These are phyloP conservation scores for Tricholaema leucomelas DNA, from an alignment of 2,113 vertebrate species.

Conservation along the genomic window DNA sequence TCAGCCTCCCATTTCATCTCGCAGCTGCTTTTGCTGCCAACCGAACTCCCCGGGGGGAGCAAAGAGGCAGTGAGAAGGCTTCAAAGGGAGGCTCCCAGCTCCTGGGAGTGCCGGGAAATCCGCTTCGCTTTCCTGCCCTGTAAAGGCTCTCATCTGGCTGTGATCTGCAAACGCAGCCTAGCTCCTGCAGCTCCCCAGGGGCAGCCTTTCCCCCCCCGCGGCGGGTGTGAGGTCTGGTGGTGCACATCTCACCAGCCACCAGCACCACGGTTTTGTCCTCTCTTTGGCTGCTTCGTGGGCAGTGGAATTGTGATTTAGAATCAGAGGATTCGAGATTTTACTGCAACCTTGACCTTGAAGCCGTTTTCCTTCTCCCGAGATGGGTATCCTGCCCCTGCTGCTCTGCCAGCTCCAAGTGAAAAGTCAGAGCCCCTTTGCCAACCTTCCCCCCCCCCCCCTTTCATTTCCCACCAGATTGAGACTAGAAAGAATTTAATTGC, in stretches of 20 bases:
- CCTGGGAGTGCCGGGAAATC: neutral
- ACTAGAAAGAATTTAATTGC: neutral
- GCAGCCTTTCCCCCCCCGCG: neutral
- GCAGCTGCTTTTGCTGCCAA: neutral
- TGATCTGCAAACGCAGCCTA: neutral
- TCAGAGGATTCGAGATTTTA: neutral
- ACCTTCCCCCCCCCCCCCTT: neutral
- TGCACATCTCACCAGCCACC: neutral
- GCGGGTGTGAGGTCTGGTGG: too few relatives aligned
- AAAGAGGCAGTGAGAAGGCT: neutral
- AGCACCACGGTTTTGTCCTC: neutral
- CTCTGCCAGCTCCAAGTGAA: neutral
- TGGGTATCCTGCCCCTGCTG: neutral
- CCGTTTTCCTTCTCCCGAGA: neutral
- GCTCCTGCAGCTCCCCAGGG: fast-evolving
- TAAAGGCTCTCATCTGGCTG: neutral
- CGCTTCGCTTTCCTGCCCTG: neutral
- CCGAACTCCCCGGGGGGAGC: neutral
- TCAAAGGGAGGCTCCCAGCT: neutral
- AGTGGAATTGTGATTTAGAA: neutral
- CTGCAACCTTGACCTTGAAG: neutral
- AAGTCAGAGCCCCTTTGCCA: neutral
- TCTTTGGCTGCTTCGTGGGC: neutral
- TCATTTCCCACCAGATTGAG: neutral
- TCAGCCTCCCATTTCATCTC: neutral